phyloP scores from a whole-genome alignment of 2,113 vertebrate species.

The Lophochroa leadbeateri region DNA sequence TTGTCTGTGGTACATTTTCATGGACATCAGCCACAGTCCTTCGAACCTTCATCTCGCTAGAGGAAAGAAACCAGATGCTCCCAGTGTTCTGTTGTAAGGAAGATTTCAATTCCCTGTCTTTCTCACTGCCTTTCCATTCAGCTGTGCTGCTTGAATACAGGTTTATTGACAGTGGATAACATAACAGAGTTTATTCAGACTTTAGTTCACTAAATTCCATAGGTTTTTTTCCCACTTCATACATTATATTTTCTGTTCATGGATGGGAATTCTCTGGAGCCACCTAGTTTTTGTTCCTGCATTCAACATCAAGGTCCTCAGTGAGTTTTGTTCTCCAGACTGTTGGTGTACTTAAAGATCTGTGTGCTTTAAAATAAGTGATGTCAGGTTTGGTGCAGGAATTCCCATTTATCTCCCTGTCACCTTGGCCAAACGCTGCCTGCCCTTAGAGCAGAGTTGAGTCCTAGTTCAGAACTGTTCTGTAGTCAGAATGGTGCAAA shows the following conservation, averaged over 20 bases:
- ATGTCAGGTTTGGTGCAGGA: background rate
- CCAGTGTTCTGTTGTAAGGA: background rate
- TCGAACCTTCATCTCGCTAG: background rate
- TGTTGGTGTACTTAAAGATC: background rate
- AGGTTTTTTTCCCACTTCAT: background rate
- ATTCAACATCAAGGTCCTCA: rapidly evolving
- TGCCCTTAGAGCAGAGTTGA: background rate
- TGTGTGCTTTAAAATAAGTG: background rate
- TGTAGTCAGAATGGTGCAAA: background rate
- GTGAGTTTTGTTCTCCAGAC: background rate
- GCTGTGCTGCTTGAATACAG: background rate
- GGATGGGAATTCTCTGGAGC: background rate
- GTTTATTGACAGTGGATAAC: background rate
- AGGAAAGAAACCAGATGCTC: background rate
- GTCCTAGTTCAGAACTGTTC: background rate
- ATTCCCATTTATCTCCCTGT: background rate
- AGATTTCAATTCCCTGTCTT: background rate
- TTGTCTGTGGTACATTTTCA: background rate
- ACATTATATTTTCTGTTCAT: background rate
- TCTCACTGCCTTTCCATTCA: background rate
- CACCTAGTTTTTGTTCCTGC: background rate
- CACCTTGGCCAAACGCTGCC: background rate
- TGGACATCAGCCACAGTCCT: background rate
- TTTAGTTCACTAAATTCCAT: background rate
- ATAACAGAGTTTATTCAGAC: background rate